Conservation (phyloP, 2,888 invertebrate species). For the Chrysolina oricalcia region DNA sequence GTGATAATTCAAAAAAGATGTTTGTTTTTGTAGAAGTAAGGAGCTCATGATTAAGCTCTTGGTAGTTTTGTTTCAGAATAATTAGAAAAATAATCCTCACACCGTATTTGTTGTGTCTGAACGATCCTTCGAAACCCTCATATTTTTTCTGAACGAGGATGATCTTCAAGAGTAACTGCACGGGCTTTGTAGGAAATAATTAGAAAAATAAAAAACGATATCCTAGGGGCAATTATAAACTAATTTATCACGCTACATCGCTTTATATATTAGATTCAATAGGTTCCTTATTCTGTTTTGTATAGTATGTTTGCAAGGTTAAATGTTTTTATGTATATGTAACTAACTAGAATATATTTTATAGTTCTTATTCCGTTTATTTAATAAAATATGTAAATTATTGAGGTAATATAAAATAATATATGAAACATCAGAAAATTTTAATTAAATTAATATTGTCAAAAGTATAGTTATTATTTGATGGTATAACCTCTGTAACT, state of each 20-base stretch:
- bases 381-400: slow-evolving; percentile 45
- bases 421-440: slow-evolving; percentile 2
- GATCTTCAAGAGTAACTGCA: slow-evolving; percentile 24
- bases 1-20: neutral
- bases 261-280: slow-evolving; percentile 47
- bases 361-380: slow-evolving; percentile 33
- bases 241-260: slow-evolving; percentile 44
- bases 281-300: slow-evolving; percentile 45
- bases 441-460: slow-evolving; percentile 20
- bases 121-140: neutral
- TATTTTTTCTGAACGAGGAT: neutral
- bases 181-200: slow-evolving; percentile 52
- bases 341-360: slow-evolving; percentile 48
- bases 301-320: slow-evolving; percentile 38
- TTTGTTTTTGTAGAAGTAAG: neutral
- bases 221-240: slow-evolving; percentile 44
- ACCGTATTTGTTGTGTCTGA: slow-evolving; percentile 10
- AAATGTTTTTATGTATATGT: slow-evolving; percentile 47
- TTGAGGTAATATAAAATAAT: slow-evolving; percentile 36
- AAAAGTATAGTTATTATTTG: slow-evolving; percentile 8
- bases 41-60: neutral
- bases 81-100: neutral
- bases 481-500: slow-evolving; percentile 1
- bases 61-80: neutral
- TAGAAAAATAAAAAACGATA: slow-evolving; percentile 53